Base-by-base conservation (phyloP, 1,140 invertebrate genomes). In the Antheraea pernyi region DNA sequence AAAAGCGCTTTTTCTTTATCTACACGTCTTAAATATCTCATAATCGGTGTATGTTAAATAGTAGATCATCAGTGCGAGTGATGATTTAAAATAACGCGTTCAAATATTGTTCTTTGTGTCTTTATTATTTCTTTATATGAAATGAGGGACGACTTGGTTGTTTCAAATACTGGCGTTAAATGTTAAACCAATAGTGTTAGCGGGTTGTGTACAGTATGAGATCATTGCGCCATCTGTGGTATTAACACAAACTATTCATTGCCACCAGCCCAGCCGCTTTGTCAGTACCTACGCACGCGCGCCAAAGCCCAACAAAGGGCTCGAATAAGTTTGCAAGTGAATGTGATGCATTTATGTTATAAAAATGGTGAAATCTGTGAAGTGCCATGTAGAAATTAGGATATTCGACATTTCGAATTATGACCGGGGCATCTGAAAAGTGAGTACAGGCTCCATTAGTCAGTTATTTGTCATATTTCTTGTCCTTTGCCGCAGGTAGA, bases 371-470 rank as follows among this genome's bases (percentile, higher is more conserved):
- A 94, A 94, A 94, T 93, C 93, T 92, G 93, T 94, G 91, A 93
- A 94, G 92, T 94, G 94, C 94, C 94, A 93, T 93, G 93, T 93
- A 93, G 93, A 93, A 93, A 94, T 93, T 95, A 95, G 94, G 92
- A 94, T 93, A 94, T 95, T 94, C 93, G 92, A 93, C 92, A 94
- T 94, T 89, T 95, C 94, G 92, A 95, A 95, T 93, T 95, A 95
- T 95, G 95, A 95, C 94, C 94, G 95, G 95, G 93, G 93, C 94
- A 94, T 94, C 94, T 95, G 95, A 95, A 93, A 95, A 95, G 95
- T 95, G 93, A 95, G 94, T 94, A 66, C 65, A 68, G 75, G 73
- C 74, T 71, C 53, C 75, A 62, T 78, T 77, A 81, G 78, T 84
- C 78, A 87, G 75, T 81, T 88, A 79, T 79, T 77, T 48, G 11